phyloP scores from a whole-genome alignment of 2,797 vertebrate genomes.

The Glyptemys insculpta region DNA sequence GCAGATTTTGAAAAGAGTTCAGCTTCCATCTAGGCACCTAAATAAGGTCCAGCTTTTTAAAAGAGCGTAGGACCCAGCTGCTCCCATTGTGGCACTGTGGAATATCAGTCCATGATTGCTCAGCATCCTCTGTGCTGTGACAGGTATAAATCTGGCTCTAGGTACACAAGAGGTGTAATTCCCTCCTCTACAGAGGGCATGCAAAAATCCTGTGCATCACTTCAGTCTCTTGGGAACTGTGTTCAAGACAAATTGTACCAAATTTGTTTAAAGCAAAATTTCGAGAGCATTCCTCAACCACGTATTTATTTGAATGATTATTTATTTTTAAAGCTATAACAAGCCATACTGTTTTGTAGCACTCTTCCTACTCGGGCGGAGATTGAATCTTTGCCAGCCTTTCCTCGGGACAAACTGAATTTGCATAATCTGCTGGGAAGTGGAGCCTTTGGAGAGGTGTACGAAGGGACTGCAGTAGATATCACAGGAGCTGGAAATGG shows the following conservation, averaged over 20 bases:
- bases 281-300: background rate
- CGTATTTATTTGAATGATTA: background rate
- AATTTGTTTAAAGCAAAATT: background rate
- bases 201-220: background rate
- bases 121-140: background rate
- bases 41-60: background rate
- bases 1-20: background rate
- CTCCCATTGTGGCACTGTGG: background rate
- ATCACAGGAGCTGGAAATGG: conserved; percentile 73
- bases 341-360: conserved; percentile 71
- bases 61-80: background rate
- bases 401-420: conserved; percentile 81
- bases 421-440: conserved; percentile 82
- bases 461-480: conserved; percentile 80
- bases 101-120: background rate
- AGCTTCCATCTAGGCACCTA: background rate
- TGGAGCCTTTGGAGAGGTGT: conserved; percentile 86
- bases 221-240: background rate
- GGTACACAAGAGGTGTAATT: background rate
- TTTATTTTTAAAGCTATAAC: background rate
- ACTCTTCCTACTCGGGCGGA: conserved; percentile 79
- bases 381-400: conserved; percentile 80
- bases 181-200: background rate
- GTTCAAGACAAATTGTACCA: background rate
- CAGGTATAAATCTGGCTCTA: background rate